Evolutionary conservation across 2,113 vertebrate species (phyloP).

Genomic region (Dipodomys ordii): DNA sequence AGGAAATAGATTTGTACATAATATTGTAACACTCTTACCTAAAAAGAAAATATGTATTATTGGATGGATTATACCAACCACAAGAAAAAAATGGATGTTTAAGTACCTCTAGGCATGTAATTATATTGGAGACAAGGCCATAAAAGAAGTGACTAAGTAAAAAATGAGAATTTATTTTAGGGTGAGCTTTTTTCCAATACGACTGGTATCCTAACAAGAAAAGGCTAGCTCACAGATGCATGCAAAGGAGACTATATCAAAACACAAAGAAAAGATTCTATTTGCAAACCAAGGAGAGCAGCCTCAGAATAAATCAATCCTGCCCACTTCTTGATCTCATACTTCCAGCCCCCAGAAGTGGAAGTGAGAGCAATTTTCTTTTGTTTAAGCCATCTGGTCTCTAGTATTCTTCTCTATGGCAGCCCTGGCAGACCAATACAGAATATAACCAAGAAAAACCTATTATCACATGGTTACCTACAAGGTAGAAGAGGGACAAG

Average conservation of each 20-base stretch:
- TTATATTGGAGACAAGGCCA: not conserved
- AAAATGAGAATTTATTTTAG: not conserved
- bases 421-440: not conserved
- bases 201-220: not conserved
- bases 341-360: not conserved
- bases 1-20: not conserved
- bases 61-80: not conserved
- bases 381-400: not conserved
- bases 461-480: not conserved
- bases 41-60: not conserved
- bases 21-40: not conserved
- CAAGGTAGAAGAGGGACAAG: not conserved
- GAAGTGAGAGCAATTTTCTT: not conserved
- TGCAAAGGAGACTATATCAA: not conserved
- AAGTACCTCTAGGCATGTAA: not conserved
- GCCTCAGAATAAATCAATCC: not conserved
- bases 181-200: not conserved
- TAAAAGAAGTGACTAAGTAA: not conserved
- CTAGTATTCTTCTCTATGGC: not conserved
- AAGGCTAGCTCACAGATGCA: not conserved
- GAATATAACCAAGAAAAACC: no score
- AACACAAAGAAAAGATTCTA: not conserved
- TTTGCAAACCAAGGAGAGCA: not conserved
- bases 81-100: not conserved
- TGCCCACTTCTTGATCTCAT: not conserved